Conservation (phyloP, 1,140 invertebrate genomes). For the Zaprionus inermis region DNA sequence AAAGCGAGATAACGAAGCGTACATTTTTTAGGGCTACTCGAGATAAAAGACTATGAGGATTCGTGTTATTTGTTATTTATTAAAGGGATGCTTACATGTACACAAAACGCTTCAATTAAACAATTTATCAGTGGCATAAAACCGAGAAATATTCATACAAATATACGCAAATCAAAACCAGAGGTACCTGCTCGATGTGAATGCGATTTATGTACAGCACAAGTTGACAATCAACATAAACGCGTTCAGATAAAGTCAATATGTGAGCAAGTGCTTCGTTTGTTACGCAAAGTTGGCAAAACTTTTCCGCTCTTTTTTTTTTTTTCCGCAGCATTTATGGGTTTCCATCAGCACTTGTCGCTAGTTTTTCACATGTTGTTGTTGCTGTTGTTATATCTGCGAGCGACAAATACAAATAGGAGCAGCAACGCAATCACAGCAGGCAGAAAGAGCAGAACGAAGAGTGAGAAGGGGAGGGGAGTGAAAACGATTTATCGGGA, state of each 20-base stretch:
- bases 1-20: slow-evolving; percentile 25
- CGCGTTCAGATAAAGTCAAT: slow-evolving; percentile 72
- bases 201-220: not conserved
- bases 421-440: slow-evolving; percentile 32
- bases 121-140: not conserved
- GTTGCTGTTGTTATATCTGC: slow-evolving; percentile 14
- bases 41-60: not conserved
- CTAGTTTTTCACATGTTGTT: slow-evolving; percentile 45
- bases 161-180: not conserved
- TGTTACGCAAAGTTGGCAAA: slow-evolving; percentile 70
- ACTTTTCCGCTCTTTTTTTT: slow-evolving; percentile 52
- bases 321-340: slow-evolving; percentile 61
- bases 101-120: not conserved
- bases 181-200: slow-evolving; percentile 1
- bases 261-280: slow-evolving; percentile 71
- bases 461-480: not conserved
- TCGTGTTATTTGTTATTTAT: not conserved
- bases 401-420: slow-evolving; percentile 57
- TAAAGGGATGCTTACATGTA: not conserved
- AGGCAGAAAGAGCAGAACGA: not conserved
- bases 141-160: not conserved
- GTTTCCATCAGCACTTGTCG: slow-evolving; percentile 64
- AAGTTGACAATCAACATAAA: slow-evolving; percentile 61
- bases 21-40: slow-evolving; percentile 13
- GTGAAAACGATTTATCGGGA: not conserved